Conservation (phyloP, 2,797 vertebrate species). For the Brotula barbata region DNA sequence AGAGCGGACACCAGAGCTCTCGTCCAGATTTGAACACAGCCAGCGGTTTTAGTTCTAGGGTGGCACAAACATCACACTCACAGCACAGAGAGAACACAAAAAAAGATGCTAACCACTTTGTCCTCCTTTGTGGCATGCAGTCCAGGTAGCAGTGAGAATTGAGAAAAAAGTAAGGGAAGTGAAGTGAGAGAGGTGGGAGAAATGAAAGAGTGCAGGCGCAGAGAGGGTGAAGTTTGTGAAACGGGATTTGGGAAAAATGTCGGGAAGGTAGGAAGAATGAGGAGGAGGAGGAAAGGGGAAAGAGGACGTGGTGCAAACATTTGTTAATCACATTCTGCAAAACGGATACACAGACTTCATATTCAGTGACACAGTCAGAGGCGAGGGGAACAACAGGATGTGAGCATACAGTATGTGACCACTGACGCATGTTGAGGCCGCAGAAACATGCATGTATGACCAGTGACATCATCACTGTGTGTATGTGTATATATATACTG, state of each 20-base stretch:
- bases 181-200: constrained; percentile 33
- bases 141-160: constrained; percentile 90
- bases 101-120: constrained; percentile 99
- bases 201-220: constrained; percentile 25
- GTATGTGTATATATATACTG: no score
- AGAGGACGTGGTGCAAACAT: constrained; percentile 62
- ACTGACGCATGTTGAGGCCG: constrained; percentile 30
- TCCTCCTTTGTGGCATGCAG: constrained; percentile 98
- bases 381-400: constrained; percentile 25
- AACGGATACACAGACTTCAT: constrained; percentile 48
- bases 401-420: constrained; percentile 29
- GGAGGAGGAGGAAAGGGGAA: constrained; percentile 21
- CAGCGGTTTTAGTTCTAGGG: constrained; percentile 28
- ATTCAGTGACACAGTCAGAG: constrained; percentile 37
- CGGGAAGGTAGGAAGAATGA: constrained; percentile 15
- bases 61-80: constrained; percentile 59
- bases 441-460: constrained; percentile 57
- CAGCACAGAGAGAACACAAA: constrained; percentile 63
- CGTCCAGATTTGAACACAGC: constrained; percentile 53
- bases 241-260: constrained; percentile 30
- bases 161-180: constrained; percentile 51
- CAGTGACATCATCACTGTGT: constrained; percentile 30
- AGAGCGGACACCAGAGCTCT: constrained; percentile 26
- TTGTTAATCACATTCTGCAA: constrained; percentile 69
- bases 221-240: constrained; percentile 24